These are phyloP conservation scores for Epiblema foenella DNA, from an alignment of 2,888 invertebrate genomes.

Conservation along the genomic window DNA sequence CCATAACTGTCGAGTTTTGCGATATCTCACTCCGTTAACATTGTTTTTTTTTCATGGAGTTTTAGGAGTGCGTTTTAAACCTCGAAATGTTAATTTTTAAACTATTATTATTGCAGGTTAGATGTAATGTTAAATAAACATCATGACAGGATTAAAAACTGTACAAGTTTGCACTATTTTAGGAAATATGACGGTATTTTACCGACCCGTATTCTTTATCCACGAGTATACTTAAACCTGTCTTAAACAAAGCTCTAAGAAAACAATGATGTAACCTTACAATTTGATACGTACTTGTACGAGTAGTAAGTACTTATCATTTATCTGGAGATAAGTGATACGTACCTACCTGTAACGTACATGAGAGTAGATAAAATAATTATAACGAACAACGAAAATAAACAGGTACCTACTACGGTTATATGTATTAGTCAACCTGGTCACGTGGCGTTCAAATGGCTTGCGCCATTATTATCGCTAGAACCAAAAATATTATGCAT, in stretches of 20 bases:
- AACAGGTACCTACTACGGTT: not conserved
- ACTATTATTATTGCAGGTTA: no score
- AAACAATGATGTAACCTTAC: constrained; percentile 51
- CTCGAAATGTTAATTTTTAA: no score
- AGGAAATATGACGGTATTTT: no score
- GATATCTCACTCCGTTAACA: no score
- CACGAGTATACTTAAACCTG: constrained; percentile 33
- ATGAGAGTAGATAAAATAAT: constrained; percentile 29
- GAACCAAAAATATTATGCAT: constrained; percentile 33
- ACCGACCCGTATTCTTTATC: no score
- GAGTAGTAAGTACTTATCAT: constrained; percentile 22
- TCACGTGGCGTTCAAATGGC: constrained; percentile 20
- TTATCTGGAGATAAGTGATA: constrained; percentile 24
- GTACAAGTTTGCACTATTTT: no score
- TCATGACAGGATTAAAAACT: no score
- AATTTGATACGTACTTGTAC: constrained; percentile 46
- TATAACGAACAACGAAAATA: constrained; percentile 28
- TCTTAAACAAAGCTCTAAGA: constrained; percentile 41
- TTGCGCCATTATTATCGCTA: constrained; percentile 36
- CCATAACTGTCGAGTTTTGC: no score
- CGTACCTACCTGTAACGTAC: constrained; percentile 9
- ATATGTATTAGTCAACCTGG: constrained; percentile 17
- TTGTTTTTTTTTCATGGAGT: no score
- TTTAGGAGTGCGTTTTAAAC: no score
- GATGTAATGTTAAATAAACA: no score